Base-by-base conservation (phyloP, 2,113 vertebrate genomes). In the Sinocyclocheilus anophthalmus region DNA sequence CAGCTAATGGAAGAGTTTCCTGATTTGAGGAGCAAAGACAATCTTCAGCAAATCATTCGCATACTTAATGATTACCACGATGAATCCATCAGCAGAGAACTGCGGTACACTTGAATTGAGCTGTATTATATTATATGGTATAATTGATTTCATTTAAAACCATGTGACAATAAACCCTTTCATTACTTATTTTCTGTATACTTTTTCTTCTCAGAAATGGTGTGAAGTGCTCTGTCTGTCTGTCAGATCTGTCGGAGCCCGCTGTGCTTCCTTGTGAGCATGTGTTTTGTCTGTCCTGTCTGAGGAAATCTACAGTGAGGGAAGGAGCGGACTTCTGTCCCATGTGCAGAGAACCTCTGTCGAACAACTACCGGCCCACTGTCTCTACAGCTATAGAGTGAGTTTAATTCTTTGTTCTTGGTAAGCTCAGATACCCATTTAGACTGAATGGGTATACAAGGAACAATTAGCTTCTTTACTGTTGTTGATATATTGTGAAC, bases 181-280 rank as follows among this genome's bases (percentile, higher is more conserved):
- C 20, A 5, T 76, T 48, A n/a, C 1, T 13, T 39, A 50, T 4
- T 76, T 48, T 48, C 11, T 88, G 0, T 24, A 50, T 61, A 22
- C 48, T 53, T 24, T 67, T 78, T n/a, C 30, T 30, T 81, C 20
- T 13, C 59, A 95, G 95, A 88, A 93, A 90, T 39, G 94, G 93
- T 45, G 70, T 92, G 2, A 91, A 82, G 0, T 95, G 95, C 37
- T 59, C 91, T 0, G 90, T 95, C 42, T 95, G 95, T 81, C 70
- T 93, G 37, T 20, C 0, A 65, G 91, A 90, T 76, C n/a, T 94
- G 59, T 73, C 1, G 0, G 80, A 94, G n/a, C 94, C 95, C 0
- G 90, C 73, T 2, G 76, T 83, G n/a, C 91, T 95, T 81, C 93
- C 93, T 42, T 95, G 95, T 78, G 76, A 89, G 30, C 95, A 95